A percentile compares a stretch with the other conserved stretches of the same genome.
phyloP scores from a whole-genome alignment of 2,797 vertebrate species.

The Enteromius viviparus region DNA sequence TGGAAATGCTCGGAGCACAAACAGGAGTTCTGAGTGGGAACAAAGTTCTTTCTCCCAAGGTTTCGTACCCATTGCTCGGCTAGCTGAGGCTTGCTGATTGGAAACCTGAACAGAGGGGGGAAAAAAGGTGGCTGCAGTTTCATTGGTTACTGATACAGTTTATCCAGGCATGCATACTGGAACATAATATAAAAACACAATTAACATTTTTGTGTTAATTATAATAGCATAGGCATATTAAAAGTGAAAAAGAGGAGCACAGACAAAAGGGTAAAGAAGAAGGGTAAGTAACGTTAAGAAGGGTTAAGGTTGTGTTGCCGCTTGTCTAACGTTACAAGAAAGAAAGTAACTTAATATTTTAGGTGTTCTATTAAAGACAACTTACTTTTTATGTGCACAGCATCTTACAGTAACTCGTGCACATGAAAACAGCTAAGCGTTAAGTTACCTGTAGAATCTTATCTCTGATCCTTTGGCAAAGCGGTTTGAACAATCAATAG shows the following conservation, averaged over 20 bases:
- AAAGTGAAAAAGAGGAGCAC: neutral
- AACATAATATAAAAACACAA: neutral
- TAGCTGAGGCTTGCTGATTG: conserved; percentile 81
- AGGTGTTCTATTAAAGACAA: neutral
- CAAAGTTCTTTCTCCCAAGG: conserved; percentile 80
- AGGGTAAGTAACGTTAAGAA: too few species aligned
- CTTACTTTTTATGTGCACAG: neutral
- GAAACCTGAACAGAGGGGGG: conserved; percentile 70
- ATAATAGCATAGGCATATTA: neutral
- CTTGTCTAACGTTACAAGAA: neutral
- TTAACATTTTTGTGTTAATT: neutral
- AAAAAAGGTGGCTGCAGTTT: neutral
- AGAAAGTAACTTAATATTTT: neutral
- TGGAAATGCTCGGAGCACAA: conserved; percentile 82
- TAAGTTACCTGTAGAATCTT: conserved; percentile 78
- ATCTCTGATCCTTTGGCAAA: conserved; percentile 83
- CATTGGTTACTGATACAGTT: neutral
- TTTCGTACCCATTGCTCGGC: conserved; percentile 81
- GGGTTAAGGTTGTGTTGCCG: too few species aligned
- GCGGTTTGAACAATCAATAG: conserved; percentile 78
- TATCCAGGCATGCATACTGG: neutral
- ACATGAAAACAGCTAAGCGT: neutral
- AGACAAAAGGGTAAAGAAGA: neutral
- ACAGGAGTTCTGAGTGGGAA: conserved; percentile 79
- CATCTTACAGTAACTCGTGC: neutral